These are phyloP conservation scores for Polymixis flavicincta DNA, from an alignment of 2,888 invertebrate species.

Conservation along the genomic window DNA sequence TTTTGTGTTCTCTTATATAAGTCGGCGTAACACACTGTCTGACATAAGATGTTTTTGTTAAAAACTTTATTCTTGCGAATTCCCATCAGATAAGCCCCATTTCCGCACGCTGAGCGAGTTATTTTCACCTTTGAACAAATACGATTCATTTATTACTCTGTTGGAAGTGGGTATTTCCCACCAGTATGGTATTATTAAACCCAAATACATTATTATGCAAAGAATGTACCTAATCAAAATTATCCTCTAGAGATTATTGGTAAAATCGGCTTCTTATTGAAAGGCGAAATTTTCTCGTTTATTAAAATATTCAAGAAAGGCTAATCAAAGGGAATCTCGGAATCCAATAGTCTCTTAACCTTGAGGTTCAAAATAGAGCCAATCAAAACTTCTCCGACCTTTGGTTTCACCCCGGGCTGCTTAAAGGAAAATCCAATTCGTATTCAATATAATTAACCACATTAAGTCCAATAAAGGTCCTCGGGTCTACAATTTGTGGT, in stretches of 20 bases:
- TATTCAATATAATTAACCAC: conserved; percentile 53
- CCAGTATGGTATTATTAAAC: not conserved
- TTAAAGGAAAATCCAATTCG: conserved; percentile 39
- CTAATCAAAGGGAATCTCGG: conserved; percentile 32
- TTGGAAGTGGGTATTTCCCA: conserved; percentile 13
- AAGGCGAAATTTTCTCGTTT: conserved; percentile 4
- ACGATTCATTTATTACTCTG: conserved; percentile 5
- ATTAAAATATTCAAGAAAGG: conserved; percentile 27
- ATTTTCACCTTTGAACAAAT: conserved; percentile 56
- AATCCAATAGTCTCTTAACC: conserved; percentile 30
- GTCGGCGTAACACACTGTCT: conserved; percentile 73
- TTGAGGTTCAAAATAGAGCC: conserved; percentile 43
- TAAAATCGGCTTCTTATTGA: conserved; percentile 22
- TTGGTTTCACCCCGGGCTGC: conserved; percentile 38
- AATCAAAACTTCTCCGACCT: conserved; percentile 53
- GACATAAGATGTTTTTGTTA: conserved; percentile 70
- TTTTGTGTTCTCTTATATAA: conserved; percentile 81
- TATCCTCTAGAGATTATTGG: conserved; percentile 15
- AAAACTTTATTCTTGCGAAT: conserved; percentile 52
- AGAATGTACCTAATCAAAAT: conserved; percentile 39
- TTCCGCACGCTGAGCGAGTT: conserved; percentile 53
- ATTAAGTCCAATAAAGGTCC: conserved; percentile 56
- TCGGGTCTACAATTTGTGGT: conserved; percentile 45
- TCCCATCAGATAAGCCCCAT: conserved; percentile 57
- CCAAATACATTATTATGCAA: conserved; percentile 1